phyloP scores from a whole-genome alignment of 30 jellyfish, hydroid and myxozoan genomes.

The Euphysa ruthae region DNA sequence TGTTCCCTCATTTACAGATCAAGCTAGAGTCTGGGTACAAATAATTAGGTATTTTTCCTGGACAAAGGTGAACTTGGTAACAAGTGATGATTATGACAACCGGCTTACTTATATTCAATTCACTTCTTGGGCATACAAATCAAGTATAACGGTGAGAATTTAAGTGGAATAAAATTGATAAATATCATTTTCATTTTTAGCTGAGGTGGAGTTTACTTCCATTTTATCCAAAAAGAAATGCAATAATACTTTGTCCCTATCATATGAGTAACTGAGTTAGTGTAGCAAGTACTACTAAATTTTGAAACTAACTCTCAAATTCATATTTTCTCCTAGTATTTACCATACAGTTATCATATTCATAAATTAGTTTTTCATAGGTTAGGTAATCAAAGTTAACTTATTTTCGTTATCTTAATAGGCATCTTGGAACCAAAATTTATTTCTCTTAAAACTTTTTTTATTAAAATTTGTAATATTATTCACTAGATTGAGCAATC shows the following conservation, averaged over 20 bases:
- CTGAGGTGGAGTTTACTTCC: no score
- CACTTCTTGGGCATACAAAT: conserved; percentile 73
- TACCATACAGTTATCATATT: no score
- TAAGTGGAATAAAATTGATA: not conserved
- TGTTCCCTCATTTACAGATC: conserved; percentile 51
- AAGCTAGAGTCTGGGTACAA: conserved; percentile 44
- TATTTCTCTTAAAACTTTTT: not conserved
- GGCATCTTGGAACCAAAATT: not conserved
- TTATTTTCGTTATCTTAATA: no score
- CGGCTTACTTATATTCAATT: conserved; percentile 39
- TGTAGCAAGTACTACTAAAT: no score
- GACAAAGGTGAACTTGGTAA: conserved; percentile 52
- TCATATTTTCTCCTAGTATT: no score
- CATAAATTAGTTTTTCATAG: no score
- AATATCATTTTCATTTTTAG: not conserved
- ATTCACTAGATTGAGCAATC: conserved; percentile 54
- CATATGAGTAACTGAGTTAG: no score
- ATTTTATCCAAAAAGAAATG: no score
- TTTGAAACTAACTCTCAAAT: no score
- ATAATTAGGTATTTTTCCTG: conserved; percentile 42
- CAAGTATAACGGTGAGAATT: conserved; percentile 47
- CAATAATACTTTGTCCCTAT: no score
- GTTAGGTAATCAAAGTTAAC: no score
- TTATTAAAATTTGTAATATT: not conserved
- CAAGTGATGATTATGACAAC: conserved; percentile 51